phyloP scores from a whole-genome alignment of 2,797 vertebrate genomes.

The Acipenser oxyrinchus region DNA sequence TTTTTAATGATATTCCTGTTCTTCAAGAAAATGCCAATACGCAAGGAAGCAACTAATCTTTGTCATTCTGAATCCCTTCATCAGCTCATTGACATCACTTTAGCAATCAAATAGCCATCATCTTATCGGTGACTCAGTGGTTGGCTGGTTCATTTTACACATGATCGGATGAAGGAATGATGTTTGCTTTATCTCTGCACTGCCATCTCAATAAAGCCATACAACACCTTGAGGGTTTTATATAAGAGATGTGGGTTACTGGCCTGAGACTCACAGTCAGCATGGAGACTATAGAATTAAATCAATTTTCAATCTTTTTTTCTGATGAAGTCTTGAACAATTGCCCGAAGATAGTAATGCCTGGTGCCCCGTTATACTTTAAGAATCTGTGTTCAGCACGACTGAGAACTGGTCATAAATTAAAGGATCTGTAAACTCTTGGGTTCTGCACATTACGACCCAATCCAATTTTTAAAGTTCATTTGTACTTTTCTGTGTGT shows the following conservation, averaged over 20 bases:
- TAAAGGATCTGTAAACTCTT: slow-evolving; percentile 25
- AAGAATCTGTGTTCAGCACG: background rate
- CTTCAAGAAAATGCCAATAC: slow-evolving; percentile 24
- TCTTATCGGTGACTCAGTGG: slow-evolving; percentile 29
- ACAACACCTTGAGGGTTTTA: slow-evolving; percentile 40
- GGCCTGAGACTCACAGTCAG: slow-evolving; percentile 12
- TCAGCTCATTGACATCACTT: slow-evolving; percentile 38
- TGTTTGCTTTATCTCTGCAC: slow-evolving; percentile 40
- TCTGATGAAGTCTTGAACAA: slow-evolving; percentile 23
- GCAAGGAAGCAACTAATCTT: slow-evolving; percentile 38
- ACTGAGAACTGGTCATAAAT: background rate
- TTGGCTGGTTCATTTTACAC: slow-evolving; percentile 41
- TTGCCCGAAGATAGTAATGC: slow-evolving; percentile 33
- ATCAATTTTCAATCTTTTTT: slow-evolving; percentile 34
- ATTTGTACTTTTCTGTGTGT: background rate
- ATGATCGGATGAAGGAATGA: slow-evolving; percentile 44
- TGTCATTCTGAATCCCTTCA: slow-evolving; percentile 44
- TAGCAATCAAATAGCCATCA: slow-evolving; percentile 43
- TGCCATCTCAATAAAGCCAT: slow-evolving; percentile 23
- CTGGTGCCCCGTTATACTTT: slow-evolving; percentile 24
- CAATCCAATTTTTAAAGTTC: background rate
- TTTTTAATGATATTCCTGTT: slow-evolving; percentile 23
- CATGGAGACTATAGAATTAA: slow-evolving; percentile 24
- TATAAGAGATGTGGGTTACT: slow-evolving; percentile 37
- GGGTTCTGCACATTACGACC: background rate